Conservation (phyloP, 2,888 invertebrate species). For the Peribatodes rhomboidaria region DNA sequence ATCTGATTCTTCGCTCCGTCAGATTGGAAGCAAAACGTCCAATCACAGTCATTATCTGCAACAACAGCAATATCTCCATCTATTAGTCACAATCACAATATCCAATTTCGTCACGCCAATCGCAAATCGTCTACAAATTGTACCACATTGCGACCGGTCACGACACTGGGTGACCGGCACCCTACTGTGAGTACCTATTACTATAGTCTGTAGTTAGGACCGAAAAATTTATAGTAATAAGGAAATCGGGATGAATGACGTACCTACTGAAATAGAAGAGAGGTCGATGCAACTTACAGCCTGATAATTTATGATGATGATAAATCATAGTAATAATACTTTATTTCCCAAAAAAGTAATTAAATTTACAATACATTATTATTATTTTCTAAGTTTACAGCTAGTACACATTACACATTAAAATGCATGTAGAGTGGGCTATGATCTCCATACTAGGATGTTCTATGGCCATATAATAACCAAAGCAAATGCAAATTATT, state of each 20-base stretch:
- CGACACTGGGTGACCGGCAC: slow-evolving; percentile 53
- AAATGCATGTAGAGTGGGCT: no score
- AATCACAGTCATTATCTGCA: slow-evolving; percentile 43
- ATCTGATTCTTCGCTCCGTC: background rate
- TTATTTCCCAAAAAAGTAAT: no score
- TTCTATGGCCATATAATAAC: no score
- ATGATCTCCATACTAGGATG: no score
- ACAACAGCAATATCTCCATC: slow-evolving; percentile 43
- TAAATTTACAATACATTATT: no score
- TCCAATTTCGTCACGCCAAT: slow-evolving; percentile 41
- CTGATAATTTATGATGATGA: no score
- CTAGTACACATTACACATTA: no score
- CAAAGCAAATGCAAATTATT: no score
- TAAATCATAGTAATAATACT: no score
- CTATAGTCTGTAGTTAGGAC: slow-evolving; percentile 25
- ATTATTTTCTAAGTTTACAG: no score
- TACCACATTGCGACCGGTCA: slow-evolving; percentile 56
- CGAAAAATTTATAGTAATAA: slow-evolving; percentile 9
- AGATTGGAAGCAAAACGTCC: slow-evolving; percentile 14
- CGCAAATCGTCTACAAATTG: slow-evolving; percentile 56
- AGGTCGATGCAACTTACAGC: no score
- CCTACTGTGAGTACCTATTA: slow-evolving; percentile 30
- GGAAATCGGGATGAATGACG: background rate
- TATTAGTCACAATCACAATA: slow-evolving; percentile 37
- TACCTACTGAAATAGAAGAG: no score